Base-by-base conservation (phyloP, 2,113 vertebrate genomes). In the Chaetops frenatus region DNA sequence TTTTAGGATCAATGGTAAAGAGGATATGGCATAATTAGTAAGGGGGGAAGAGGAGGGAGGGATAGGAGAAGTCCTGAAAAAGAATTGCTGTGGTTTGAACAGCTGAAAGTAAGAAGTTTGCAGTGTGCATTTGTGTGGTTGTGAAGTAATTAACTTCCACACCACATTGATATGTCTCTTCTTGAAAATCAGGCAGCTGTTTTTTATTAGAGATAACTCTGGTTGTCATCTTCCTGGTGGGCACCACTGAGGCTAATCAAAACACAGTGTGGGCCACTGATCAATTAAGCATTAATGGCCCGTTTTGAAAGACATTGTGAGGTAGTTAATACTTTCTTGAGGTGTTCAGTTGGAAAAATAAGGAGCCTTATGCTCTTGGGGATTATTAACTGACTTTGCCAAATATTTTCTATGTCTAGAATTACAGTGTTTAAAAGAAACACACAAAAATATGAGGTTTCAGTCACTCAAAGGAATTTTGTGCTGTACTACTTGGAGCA, bases 1-100 rank as follows among this genome's bases (percentile, higher is more conserved):
- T 10, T 61, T 81, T 73, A 66, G 35, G 51, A 78, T 25, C 48
- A 64, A 56, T 6, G 17, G 5, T 33, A 9, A 8, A 81, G 88
- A 85, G 23, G 8, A 33, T 69, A 56, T 29, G 48, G 40, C 16
- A 5, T 57, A 18, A 50, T 42, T 76, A 47, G 9, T 38, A 60
- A 31, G 11, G 9, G 10, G 0, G 2, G 35, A 23, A 31, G 38
- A 35, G 12, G 19, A 70, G 16, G 0, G 6, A 42, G 6, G 47
- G 3, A 8, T 47, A 25, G 48, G 22, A 35, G 18, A 17, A 54
- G 10, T 16, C 24, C 9, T 42, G 25, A 9, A 81, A 25, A 90
- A 76, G 12, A 73, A 45, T 15, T 61, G 42, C 8, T 17, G 10
- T 38, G n/a, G 23, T 77, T 54, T 80, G 33, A 88, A 15, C 40